Evolutionary conservation across 2,113 vertebrate species (phyloP), one percentile per base, ranked within the genome.

Genomic region (Bucco capensis): DNA sequence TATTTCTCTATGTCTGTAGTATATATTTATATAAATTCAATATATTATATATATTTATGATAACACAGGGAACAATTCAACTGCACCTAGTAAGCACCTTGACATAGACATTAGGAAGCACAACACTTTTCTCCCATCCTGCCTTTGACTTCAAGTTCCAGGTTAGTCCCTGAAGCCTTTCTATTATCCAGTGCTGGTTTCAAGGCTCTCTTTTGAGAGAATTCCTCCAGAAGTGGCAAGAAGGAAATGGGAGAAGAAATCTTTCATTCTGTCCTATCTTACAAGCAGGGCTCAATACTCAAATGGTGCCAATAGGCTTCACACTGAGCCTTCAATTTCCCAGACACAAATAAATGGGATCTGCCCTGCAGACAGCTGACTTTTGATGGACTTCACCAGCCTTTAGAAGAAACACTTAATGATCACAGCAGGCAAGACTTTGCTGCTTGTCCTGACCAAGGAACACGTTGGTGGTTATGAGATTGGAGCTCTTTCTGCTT

Each of bases 381-480:
- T 75, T 79, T 37, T 61, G 88, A 74, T 27, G 57, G 78, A 58
- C 57, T 92, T 89, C 80, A 49, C 24, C 15, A 76, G 42, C 46
- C 70, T 60, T 83, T 58, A 86, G 73, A 86, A 84, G 49, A 92
- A 91, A 82, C 87, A 54, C n/a, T 86, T 88, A 62, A 89, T 71
- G 77, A 66, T 86, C 84, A 90, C 83, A 96, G 86, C 76, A 95
- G 72, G 80, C 64, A 86, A 65, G 80, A 80, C n/a, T 86, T 90
- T 73, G 76, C 69, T 69, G 56, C 65, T 95, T 93, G 65, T 86
- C 73, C 77, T 93, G 65, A 70, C 42, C 56, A 86, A 90, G 47
- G 75, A 93, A 77, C 10, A 73, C 25, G 49, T 24, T 92, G 67
- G n/a, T 83, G 44, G 58, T 56, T 72, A 76, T 27, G n/a, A 86